These are phyloP conservation scores for Sparus aurata DNA, from an alignment of 2,797 vertebrate genomes.

Conservation along the genomic window DNA sequence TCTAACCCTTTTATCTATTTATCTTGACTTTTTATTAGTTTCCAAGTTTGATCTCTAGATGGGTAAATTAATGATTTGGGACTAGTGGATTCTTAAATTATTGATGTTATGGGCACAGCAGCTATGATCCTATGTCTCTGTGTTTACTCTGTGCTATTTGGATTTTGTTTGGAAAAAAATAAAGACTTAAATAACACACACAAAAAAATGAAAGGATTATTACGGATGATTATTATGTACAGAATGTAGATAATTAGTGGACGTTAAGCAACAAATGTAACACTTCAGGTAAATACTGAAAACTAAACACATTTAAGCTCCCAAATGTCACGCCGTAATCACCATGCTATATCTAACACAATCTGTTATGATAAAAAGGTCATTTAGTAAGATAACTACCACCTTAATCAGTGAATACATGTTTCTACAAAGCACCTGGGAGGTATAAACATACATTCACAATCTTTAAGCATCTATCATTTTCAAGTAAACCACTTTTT, in stretches of 20 bases:
- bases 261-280: neutral
- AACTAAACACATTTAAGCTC: neutral
- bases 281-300: neutral
- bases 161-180: too few relatives aligned
- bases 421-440: conserved; percentile 5
- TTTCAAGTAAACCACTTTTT: conserved; percentile 7
- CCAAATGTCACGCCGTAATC: neutral
- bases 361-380: conserved; percentile 17
- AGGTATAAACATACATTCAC: conserved; percentile 16
- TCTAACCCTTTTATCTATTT: too few relatives aligned
- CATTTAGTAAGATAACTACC: neutral
- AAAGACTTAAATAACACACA: too few relatives aligned
- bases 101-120: too few relatives aligned
- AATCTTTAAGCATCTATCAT: conserved; percentile 9
- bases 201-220: neutral
- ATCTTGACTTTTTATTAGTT: too few relatives aligned
- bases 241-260: neutral
- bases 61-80: too few relatives aligned
- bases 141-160: too few relatives aligned
- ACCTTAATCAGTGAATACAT: conserved; percentile 6
- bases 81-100: too few relatives aligned
- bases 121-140: too few relatives aligned
- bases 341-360: neutral
- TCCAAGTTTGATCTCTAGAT: too few relatives aligned
- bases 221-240: neutral